These are phyloP conservation scores for Acrossocheilus fasciatus DNA, from an alignment of 2,797 vertebrate species.

Conservation along the genomic window DNA sequence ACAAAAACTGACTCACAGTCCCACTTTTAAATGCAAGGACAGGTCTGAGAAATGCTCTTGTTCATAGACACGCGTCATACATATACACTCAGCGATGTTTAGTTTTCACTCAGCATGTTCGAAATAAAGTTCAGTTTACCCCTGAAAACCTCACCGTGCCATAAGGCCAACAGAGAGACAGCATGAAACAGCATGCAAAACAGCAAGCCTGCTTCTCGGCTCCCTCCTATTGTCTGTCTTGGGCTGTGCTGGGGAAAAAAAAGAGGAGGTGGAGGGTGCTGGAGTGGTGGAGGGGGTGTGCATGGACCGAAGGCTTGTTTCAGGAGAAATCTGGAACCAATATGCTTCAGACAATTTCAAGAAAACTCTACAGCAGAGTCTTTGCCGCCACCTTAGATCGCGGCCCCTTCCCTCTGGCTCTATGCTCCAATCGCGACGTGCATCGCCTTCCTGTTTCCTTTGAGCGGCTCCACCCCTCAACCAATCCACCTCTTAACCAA, in stretches of 20 bases:
- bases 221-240: slow-evolving; percentile 36
- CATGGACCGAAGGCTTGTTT: slow-evolving; percentile 63
- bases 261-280: slow-evolving; percentile 37
- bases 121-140: slow-evolving; percentile 33
- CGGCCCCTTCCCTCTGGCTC: slow-evolving; percentile 72
- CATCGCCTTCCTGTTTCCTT: slow-evolving; percentile 71
- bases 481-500: slow-evolving; percentile 69
- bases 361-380: slow-evolving; percentile 77
- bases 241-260: slow-evolving; percentile 23
- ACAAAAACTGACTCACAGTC: not conserved
- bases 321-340: slow-evolving; percentile 92
- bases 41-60: not conserved
- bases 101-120: slow-evolving; percentile 4
- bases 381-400: slow-evolving; percentile 60
- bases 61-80: not conserved
- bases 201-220: slow-evolving; percentile 34
- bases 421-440: slow-evolving; percentile 70
- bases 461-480: slow-evolving; percentile 65
- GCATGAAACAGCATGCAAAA: slow-evolving; percentile 13
- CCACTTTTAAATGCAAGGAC: not conserved
- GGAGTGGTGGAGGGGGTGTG: slow-evolving; percentile 62
- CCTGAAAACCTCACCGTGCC: slow-evolving; percentile 20
- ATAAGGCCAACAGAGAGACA: slow-evolving; percentile 29
- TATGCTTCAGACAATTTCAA: slow-evolving; percentile 87
- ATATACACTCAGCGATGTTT: not conserved